Base-by-base conservation (phyloP, 2,888 invertebrate genomes). In the Operophtera brumata region DNA sequence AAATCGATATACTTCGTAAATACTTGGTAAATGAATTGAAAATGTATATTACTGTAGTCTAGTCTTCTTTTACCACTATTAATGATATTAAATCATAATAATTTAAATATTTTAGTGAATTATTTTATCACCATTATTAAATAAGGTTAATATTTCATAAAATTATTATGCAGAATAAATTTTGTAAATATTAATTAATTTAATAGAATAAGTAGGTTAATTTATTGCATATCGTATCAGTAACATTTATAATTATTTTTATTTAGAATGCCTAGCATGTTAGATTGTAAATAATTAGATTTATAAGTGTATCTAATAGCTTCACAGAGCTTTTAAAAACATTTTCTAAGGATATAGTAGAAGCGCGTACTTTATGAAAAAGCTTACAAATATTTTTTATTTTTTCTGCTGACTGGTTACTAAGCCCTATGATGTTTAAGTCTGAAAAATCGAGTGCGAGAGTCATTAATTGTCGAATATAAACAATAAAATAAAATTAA, bases 261-360 rank as follows among this genome's bases (percentile, higher is more conserved):
- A 51, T 46, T 40, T 53, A 51, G 51, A 39, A 56, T 64, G 64
- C 64, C 47, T 57, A 59, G 64, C 66, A 64, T 62, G 59, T 55
- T 60, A 46, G 28, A 36, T 37, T 61, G 50, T 61, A 58, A 36
- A 53, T 47, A 57, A 12, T 43, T 57, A 34, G 32, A 48, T 39
- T 35, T 25, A 32, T 20, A 20, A 20, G 20, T 4, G 4, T 20
- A 20, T 20, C 2, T 42, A n/a, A 25, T 28, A 47, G 36, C 40
- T 48, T 28, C n/a, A n/a, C 39, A 55, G 36, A 43, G 40, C 48
- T 42, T 41, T 40, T 35, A 37, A 34, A 44, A 12, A 30, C 8
- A 37, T 32, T 20, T 20, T 20, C 20, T 20, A 20, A 20, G 4
- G 20, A 20, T 20, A 20, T n/a, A 4, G 2, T 20, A 20, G 20